A percentile compares a stretch with the other conserved stretches of the same genome.
These are phyloP conservation scores for Phengaris arion DNA, from an alignment of 2,888 invertebrate genomes.

Conservation along the genomic window DNA sequence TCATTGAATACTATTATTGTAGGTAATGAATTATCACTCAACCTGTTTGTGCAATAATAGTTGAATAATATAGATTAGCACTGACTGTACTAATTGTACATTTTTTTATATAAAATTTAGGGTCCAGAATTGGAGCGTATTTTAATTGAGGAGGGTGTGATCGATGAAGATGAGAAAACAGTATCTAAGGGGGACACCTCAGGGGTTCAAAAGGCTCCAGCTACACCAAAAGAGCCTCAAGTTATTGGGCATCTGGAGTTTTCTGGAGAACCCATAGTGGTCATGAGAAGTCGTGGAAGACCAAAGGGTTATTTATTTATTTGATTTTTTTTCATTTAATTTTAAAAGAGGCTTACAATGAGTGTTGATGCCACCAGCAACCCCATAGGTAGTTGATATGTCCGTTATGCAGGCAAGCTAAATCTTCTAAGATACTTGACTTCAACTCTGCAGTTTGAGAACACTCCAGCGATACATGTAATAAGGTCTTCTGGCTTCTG, in stretches of 20 bases:
- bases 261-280: conserved; percentile 81
- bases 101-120: conserved; percentile 48
- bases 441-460: too few species aligned
- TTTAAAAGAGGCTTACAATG: neutral
- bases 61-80: too few species aligned
- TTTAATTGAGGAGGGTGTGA: conserved; percentile 85
- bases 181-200: conserved; percentile 39
- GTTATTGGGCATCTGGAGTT: conserved; percentile 84
- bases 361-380: too few species aligned
- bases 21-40: too few species aligned
- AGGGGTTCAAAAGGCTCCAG: conserved; percentile 37
- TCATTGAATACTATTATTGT: too few species aligned
- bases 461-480: too few species aligned
- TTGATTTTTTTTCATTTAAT: conserved; percentile 22
- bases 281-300: conserved; percentile 78
- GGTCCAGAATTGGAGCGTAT: conserved; percentile 87
- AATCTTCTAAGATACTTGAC: too few species aligned
- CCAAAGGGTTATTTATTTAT: conserved; percentile 61
- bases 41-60: too few species aligned
- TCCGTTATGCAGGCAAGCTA: too few species aligned
- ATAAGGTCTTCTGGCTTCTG: too few species aligned
- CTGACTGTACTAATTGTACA: too few species aligned
- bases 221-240: conserved; percentile 63
- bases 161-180: conserved; percentile 79
- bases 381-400: too few species aligned